Percentiles rank a stretch among this genome's conserved stretches.
phyloP scores from a whole-genome alignment of 2,888 invertebrate genomes.

The Eulithis prunata region DNA sequence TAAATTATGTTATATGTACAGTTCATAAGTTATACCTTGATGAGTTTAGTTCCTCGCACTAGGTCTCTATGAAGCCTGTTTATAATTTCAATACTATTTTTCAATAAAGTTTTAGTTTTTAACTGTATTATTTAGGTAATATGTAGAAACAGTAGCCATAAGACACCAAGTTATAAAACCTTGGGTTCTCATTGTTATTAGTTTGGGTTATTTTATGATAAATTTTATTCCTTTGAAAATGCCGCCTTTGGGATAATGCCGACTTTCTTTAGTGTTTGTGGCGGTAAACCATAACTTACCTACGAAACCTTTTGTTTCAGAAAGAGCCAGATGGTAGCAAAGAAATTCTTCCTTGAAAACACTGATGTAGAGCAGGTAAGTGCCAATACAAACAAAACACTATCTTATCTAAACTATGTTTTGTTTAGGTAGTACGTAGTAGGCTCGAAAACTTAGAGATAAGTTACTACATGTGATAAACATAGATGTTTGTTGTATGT shows the following conservation, averaged over 20 bases:
- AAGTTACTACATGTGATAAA: too few species aligned
- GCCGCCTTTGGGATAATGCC: constrained; percentile 56
- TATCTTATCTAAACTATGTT: not conserved
- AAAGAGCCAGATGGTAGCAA: constrained; percentile 37
- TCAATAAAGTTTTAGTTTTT: too few species aligned
- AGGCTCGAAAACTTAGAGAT: too few species aligned
- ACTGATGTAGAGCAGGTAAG: constrained; percentile 8
- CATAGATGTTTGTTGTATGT: too few species aligned
- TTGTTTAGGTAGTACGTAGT: not conserved
- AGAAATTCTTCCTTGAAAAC: not conserved
- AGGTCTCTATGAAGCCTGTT: too few species aligned
- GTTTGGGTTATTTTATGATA: constrained; percentile 69
- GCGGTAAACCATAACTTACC: constrained; percentile 46
- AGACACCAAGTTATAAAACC: constrained; percentile 43
- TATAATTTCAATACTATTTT: too few species aligned
- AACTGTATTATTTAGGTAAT: constrained; percentile 24
- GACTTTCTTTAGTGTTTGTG: constrained; percentile 61
- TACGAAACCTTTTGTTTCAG: constrained; percentile 39
- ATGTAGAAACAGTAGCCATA: constrained; percentile 65
- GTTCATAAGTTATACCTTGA: too few species aligned
- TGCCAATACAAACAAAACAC: not conserved
- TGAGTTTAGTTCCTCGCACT: too few species aligned
- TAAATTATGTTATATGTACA: too few species aligned
- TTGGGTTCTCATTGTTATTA: constrained; percentile 43
- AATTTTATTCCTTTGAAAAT: constrained; percentile 61